Conservation (phyloP, 2,888 invertebrate genomes). For the Patella depressa region DNA sequence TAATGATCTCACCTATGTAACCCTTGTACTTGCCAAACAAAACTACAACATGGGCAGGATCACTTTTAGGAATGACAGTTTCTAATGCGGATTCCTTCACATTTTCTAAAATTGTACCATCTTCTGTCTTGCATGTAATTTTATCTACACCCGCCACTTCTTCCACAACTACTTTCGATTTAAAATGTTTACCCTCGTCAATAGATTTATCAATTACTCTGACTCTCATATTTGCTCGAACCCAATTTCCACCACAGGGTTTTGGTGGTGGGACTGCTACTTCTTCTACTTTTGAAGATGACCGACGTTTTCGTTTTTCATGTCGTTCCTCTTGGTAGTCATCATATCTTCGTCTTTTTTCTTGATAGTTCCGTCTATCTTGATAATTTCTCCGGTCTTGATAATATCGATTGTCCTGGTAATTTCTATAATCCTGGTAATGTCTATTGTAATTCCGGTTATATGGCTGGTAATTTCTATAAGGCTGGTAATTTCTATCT, state of each 20-base stretch:
- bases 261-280: not conserved
- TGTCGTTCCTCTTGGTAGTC: not conserved
- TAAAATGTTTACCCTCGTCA: slow-evolving; percentile 67
- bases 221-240: slow-evolving; percentile 68
- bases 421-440: slow-evolving; percentile 11
- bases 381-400: slow-evolving; percentile 14
- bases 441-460: slow-evolving; percentile 10
- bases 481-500: not conserved
- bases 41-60: slow-evolving; percentile 67
- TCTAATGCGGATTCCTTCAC: slow-evolving; percentile 68
- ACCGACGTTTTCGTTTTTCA: not conserved
- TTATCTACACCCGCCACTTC: slow-evolving; percentile 65
- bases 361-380: slow-evolving; percentile 18
- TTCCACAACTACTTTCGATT: slow-evolving; percentile 64
- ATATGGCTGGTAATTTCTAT: not conserved
- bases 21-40: slow-evolving; percentile 68
- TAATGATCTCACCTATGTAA: slow-evolving; percentile 68
- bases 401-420: not conserved
- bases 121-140: slow-evolving; percentile 69
- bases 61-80: slow-evolving; percentile 71
- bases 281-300: slow-evolving; percentile 5
- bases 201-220: slow-evolving; percentile 69
- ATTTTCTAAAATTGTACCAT: slow-evolving; percentile 67
- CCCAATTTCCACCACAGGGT: slow-evolving; percentile 53
- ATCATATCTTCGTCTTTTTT: slow-evolving; percentile 8